Base-by-base conservation (phyloP, 1,140 invertebrate species). In the Grapholita molesta region DNA sequence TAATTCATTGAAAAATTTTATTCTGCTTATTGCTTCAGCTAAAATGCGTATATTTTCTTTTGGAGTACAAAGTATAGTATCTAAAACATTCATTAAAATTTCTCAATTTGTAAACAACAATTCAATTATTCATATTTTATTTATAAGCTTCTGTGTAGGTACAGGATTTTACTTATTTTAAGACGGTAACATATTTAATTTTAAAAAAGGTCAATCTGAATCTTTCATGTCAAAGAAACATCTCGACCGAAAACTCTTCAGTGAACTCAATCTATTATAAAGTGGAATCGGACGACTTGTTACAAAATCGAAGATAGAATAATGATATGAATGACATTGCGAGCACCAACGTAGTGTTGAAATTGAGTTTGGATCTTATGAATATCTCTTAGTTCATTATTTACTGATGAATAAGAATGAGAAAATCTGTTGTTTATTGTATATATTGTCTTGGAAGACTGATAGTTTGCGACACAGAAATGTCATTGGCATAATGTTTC, bases 281-380 rank as follows among this genome's bases (percentile, higher is more conserved):
- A 61, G 55, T 28, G 55, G 25, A 61, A 61, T 61, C 25, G 25
- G 55, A 28, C 25, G 55, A 15, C 55, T 61, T 30, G 25, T 28
- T 61, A 61, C 55, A 30, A 61, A 61, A 25, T 61, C 55, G 25
- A n/a, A 61, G 25, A 61, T 61, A 61, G 55, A 61, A 61, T 61
- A 61, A 61, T 61, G 30, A 7, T 61, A 25, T 61, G 24, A 61
- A 30, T 61, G 25, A 30, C 55, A 61, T 61, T 30, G 8, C 25
- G n/a, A 61, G 15, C 25, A 30, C 25, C 55, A n/a, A 12, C 12
- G 52, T 61, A 61, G 55, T 28, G 55, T n/a, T 61, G 55, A 21
- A 28, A 25, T 61, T 28, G 55, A 61, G 24, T 61, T 61, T 28
- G 55, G 55, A 30, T 24, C 25, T 61, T 30, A 1, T 55, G 55